Percentiles rank a stretch among this genome's conserved stretches.
Evolutionary conservation across 2,113 vertebrate genomes (phyloP).

Genomic region (Galemys pyrenaicus): DNA sequence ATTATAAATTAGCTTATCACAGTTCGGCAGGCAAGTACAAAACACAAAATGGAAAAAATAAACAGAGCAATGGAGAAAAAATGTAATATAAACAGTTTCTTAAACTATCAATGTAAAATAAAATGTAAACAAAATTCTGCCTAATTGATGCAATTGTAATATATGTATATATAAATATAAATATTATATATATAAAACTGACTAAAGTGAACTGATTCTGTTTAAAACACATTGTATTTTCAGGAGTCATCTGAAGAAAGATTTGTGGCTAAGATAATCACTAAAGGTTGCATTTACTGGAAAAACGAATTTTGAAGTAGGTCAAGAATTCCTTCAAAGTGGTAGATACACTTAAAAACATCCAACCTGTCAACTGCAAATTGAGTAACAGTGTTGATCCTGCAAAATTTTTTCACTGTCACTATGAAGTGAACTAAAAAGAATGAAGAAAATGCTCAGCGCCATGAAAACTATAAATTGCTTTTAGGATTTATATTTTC

Average conservation of each 20-base stretch:
- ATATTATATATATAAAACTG: too few species aligned
- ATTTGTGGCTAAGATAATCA: slow-evolving; percentile 13
- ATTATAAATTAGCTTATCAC: slow-evolving; percentile 54
- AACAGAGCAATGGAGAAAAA: slow-evolving; percentile 67
- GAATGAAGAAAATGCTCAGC: slow-evolving; percentile 30
- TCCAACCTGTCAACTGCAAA: slow-evolving; percentile 55
- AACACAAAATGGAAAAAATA: slow-evolving; percentile 63
- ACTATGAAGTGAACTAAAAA: slow-evolving; percentile 19
- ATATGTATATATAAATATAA: too few species aligned
- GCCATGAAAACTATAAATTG: slow-evolving; percentile 62
- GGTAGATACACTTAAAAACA: slow-evolving; percentile 30
- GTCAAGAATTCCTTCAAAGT: slow-evolving; percentile 69
- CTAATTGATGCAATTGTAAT: slow-evolving; percentile 1
- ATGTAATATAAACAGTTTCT: background rate
- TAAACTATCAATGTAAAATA: slow-evolving; percentile 46
- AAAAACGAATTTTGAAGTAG: slow-evolving; percentile 61
- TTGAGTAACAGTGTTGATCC: slow-evolving; percentile 62
- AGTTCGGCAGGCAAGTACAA: slow-evolving; percentile 40
- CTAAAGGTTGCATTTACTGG: background rate
- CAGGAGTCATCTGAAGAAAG: background rate
- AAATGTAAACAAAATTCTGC: background rate
- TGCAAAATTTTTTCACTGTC: slow-evolving; percentile 40
- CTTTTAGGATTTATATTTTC: slow-evolving; percentile 63
- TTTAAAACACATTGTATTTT: slow-evolving; percentile 22
- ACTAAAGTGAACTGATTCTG: background rate